A percentile compares a stretch with the other conserved stretches of the same genome.
Evolutionary conservation across 2,797 vertebrate genomes (phyloP).

Genomic region (Meda fulgida): DNA sequence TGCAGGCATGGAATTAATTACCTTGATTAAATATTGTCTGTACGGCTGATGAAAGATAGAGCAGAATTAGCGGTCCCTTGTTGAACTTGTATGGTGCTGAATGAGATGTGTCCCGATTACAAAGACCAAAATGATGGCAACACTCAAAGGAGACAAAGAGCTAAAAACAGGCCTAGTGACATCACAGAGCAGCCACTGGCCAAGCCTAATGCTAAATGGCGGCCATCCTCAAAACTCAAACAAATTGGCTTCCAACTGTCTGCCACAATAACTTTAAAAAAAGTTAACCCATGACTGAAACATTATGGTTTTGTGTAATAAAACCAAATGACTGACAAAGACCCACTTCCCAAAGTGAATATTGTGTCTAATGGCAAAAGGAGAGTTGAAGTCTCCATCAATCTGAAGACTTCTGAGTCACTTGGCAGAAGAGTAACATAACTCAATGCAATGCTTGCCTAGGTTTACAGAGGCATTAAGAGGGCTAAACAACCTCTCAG

Average conservation of each 20-base stretch:
- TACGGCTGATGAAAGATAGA: conserved; percentile 65
- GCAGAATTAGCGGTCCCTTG: conserved; percentile 62
- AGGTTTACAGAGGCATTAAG: conserved; percentile 27
- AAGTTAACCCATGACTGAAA: neutral
- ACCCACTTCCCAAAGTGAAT: conserved; percentile 7
- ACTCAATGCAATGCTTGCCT: conserved; percentile 19
- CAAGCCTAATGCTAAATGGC: conserved; percentile 20
- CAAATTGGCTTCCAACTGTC: conserved; percentile 7
- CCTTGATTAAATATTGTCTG: conserved; percentile 80
- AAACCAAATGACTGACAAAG: conserved; percentile 35
- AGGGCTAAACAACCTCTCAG: conserved; percentile 35
- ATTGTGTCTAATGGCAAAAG: conserved; percentile 6
- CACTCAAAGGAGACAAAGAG: conserved; percentile 44
- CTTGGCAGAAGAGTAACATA: conserved; percentile 28
- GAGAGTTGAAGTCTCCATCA: conserved; percentile 20
- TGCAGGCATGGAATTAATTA: conserved; percentile 77
- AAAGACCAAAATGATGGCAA: conserved; percentile 54
- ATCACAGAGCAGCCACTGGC: conserved; percentile 29
- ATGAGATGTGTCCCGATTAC: conserved; percentile 61
- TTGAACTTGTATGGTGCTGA: conserved; percentile 59
- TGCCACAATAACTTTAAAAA: neutral
- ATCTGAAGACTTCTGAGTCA: conserved; percentile 16
- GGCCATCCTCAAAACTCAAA: neutral
- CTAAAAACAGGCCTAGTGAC: conserved; percentile 50
- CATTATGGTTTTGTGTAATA: neutral